Evolutionary conservation across 2,888 invertebrate genomes (phyloP), one percentile per base, ranked within the genome.

Genomic region (Zygothrica quintamaculata): DNA sequence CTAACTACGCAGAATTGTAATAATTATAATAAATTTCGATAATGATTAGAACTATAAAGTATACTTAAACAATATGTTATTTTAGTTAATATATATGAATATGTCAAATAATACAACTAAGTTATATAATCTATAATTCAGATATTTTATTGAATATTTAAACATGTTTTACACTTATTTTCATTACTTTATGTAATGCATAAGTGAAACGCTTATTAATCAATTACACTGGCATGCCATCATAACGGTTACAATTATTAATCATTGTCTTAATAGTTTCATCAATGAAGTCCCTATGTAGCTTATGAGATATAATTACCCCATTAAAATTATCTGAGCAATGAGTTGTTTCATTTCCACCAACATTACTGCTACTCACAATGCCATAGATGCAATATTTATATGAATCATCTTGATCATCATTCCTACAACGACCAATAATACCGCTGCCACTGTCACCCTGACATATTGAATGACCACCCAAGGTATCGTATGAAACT

Each of bases 391-490:
- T 11, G 1, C 48, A 39, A n/a, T n/a, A n/a, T n/a, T n/a, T n/a
- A n/a, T n/a, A n/a, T n/a, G n/a, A n/a, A n/a, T n/a, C n/a, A n/a
- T 25, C 12, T 9, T n/a, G 18, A 1, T 1, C 0, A 7, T 3
- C n/a, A n/a, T n/a, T n/a, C n/a, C n/a, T n/a, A n/a, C n/a, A 1
- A 9, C 48, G 57, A 0, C 0, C 0, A 0, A 37, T 1, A n/a
- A 51, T 39, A 6, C 25, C 58, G 15, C 53, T 39, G 6, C 72
- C 72, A 36, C 65, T 71, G 18, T 71, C 53, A 1, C 72, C 69
- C 1, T 0, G 1, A 39, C 69, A 69, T 7, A 64, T 0, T 1
- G 31, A 1, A 9, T 5, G 1, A 31, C 9, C 9, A 1, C n/a
- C 31, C 31, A 31, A n/a, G 6, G 31, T 5, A n/a, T n/a, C 31